A percentile compares a stretch with the other conserved stretches of the same genome.
Evolutionary conservation across 2,888 invertebrate genomes (phyloP).

Genomic region (Poecilus cupreus): DNA sequence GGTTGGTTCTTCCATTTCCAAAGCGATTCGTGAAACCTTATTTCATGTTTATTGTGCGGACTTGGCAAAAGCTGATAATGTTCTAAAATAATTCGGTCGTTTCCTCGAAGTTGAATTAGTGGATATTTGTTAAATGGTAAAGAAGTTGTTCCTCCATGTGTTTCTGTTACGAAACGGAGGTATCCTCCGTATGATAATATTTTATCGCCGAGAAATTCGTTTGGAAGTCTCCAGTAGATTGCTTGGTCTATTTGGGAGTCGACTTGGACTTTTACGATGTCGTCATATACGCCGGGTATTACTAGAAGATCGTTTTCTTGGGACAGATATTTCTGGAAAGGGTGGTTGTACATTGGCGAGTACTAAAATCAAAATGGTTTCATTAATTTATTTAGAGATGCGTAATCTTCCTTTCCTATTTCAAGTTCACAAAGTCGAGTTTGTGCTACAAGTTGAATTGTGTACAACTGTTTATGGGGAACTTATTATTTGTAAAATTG

Average conservation of each 20-base stretch:
- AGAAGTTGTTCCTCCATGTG: slow-evolving; percentile 77
- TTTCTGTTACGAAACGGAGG: slow-evolving; percentile 85
- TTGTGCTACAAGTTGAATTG: too few species aligned
- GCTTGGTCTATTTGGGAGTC: slow-evolving; percentile 78
- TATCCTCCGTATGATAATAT: slow-evolving; percentile 94
- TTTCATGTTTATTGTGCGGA: slow-evolving; percentile 74
- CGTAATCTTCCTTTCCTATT: background rate
- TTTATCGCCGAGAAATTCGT: slow-evolving; percentile 89
- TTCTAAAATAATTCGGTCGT: slow-evolving; percentile 83
- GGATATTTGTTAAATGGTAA: slow-evolving; percentile 79
- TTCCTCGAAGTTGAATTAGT: slow-evolving; percentile 87
- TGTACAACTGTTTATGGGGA: background rate
- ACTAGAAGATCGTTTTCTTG: slow-evolving; percentile 75
- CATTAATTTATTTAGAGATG: background rate
- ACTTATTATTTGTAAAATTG: too few species aligned
- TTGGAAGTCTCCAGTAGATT: slow-evolving; percentile 88
- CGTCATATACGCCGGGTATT: slow-evolving; percentile 77
- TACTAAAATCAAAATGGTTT: slow-evolving; percentile 22
- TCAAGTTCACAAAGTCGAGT: too few species aligned
- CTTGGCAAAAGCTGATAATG: slow-evolving; percentile 76
- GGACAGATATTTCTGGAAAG: slow-evolving; percentile 39
- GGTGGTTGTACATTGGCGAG: slow-evolving; percentile 36
- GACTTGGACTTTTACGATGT: slow-evolving; percentile 74
- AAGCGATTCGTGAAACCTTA: slow-evolving; percentile 84
- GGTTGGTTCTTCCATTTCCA: slow-evolving; percentile 77